These are phyloP conservation scores for Muraenolepis orangiensis DNA, from an alignment of 2,797 vertebrate genomes.

Conservation along the genomic window DNA sequence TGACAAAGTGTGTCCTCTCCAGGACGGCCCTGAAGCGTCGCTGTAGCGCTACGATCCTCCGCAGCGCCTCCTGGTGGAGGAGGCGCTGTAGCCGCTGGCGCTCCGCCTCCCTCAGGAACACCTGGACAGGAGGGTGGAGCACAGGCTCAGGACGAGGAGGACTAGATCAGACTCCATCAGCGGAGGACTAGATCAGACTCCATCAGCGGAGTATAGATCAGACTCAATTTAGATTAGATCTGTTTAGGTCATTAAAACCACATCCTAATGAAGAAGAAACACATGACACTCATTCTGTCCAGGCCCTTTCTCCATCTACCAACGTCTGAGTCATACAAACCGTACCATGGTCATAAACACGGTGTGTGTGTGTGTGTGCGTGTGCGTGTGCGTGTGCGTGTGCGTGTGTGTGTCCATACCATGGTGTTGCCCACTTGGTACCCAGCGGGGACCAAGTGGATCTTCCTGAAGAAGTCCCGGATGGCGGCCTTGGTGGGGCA, in stretches of 20 bases:
- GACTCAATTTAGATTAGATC: too few relatives aligned
- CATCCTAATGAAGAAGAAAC: too few relatives aligned
- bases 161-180: too few relatives aligned
- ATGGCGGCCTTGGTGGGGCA: conserved; percentile 81
- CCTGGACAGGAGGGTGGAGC: conserved; percentile 62
- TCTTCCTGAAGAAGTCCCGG: conserved; percentile 83
- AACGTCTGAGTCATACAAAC: neutral
- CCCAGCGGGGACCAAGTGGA: conserved; percentile 79
- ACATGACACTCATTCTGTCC: neutral
- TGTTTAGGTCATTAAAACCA: too few relatives aligned
- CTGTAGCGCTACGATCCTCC: conserved; percentile 83
- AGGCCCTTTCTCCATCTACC: neutral
- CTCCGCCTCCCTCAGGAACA: conserved; percentile 88
- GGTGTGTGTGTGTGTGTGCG: too few relatives aligned
- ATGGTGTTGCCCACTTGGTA: conserved; percentile 95
- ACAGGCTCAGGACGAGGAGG: too few relatives aligned
- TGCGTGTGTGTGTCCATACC: conserved; percentile 67
- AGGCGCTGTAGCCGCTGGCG: conserved; percentile 86
- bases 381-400: neutral
- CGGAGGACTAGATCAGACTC: too few relatives aligned
- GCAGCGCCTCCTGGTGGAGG: conserved; percentile 90
- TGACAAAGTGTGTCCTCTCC: conserved; percentile 83
- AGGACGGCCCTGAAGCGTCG: conserved; percentile 83
- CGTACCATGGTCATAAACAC: too few relatives aligned
- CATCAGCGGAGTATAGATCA: too few relatives aligned